Evolutionary conservation across 2,113 vertebrate genomes (phyloP).

Genomic region (Mystacornis crossleyi): DNA sequence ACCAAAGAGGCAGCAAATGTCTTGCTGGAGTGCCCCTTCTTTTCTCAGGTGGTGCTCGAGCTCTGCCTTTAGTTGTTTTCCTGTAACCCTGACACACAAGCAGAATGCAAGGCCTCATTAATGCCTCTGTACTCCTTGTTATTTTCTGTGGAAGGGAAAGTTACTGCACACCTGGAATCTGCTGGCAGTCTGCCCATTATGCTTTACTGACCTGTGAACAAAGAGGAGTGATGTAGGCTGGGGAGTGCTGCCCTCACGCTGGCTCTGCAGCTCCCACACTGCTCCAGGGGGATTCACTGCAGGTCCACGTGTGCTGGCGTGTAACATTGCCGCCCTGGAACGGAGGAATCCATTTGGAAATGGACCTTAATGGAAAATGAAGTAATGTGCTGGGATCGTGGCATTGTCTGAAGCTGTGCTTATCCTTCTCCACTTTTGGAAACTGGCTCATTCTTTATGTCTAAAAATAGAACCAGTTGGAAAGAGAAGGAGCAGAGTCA

Average conservation of each 20-base stretch:
- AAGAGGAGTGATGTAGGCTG: neutral
- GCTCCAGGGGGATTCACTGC: neutral
- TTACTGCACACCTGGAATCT: neutral
- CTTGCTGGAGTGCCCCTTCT: neutral
- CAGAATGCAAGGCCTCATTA: neutral
- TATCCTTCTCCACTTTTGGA: slow-evolving; percentile 36
- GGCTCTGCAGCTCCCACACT: neutral
- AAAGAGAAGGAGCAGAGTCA: neutral
- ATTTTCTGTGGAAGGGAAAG: neutral
- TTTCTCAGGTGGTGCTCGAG: neutral
- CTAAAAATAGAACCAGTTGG: slow-evolving; percentile 49
- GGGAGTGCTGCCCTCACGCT: neutral
- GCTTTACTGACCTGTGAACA: neutral
- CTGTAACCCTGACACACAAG: neutral
- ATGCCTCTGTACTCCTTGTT: neutral
- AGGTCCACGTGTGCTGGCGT: neutral
- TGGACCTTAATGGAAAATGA: slow-evolving; percentile 7
- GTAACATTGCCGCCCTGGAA: neutral
- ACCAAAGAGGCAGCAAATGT: neutral
- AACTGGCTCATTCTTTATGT: slow-evolving; percentile 30
- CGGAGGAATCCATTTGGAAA: neutral
- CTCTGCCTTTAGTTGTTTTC: neutral
- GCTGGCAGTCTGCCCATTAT: neutral
- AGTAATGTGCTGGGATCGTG: neutral
- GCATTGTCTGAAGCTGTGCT: slow-evolving; percentile 40